Evolutionary conservation across 2,113 vertebrate species (phyloP), one percentile per base, ranked within the genome.

Genomic region (Alosa alosa): DNA sequence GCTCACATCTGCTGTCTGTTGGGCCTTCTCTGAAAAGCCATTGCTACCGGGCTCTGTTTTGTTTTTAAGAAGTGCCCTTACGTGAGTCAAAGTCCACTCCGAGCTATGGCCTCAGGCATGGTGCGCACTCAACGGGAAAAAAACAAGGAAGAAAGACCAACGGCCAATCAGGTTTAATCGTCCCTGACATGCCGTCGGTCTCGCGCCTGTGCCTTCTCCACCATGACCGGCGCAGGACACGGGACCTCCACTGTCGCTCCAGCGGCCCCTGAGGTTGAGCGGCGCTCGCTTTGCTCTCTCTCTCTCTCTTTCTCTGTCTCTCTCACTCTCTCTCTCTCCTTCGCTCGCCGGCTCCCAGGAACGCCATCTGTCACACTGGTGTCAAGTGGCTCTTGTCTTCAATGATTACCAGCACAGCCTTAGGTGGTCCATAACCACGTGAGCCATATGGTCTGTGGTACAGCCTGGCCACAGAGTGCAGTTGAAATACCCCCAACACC

Each of bases 331-430:
- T 60, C 57, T 46, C 17, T 45, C 36, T 45, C 55, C 41, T 39
- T n/a, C 18, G 45, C 55, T 75, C n/a, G 7, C 64, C 31, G 44
- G 10, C 44, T 46, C 41, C 83, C 89, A 92, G 92, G 91, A 93
- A 93, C 90, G 94, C 95, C 95, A 96, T 95, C 94, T 96, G 95
- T 95, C 93, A 93, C 86, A 87, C 90, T 90, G 93, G 94, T 94
- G 95, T 95, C 94, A 94, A 95, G 95, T 95, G 94, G 92, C 93
- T 88, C 93, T 94, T 93, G 92, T 94, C 94, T 94, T 89, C 91
- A 92, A 86, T 95, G 94, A 95, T 95, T 94, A 93, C 91, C 89
- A 91, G 92, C 92, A 91, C 90, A 92, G 93, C 94, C 93, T 95
- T 92, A 94, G 93, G 94, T 95, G 93, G 93, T 93, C 92, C 81